These are phyloP conservation scores for Crematogaster levior DNA, from an alignment of 2,888 invertebrate genomes.

Conservation along the genomic window DNA sequence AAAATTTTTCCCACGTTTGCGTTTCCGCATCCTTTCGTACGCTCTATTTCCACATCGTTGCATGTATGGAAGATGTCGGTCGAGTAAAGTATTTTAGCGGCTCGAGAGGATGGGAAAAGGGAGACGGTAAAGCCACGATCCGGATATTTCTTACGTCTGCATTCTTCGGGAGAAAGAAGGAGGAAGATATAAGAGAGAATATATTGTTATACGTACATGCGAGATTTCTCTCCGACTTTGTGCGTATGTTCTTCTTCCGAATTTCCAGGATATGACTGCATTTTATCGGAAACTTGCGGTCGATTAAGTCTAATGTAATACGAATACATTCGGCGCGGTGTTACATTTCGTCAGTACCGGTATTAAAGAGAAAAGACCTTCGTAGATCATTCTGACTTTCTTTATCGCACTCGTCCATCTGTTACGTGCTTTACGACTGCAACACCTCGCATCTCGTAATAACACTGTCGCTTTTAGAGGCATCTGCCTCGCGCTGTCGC, in stretches of 20 bases:
- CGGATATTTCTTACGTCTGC: constrained; percentile 40
- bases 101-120: neutral
- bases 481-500: neutral
- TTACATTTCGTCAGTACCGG: neutral
- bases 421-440: constrained; percentile 7
- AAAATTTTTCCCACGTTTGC: neutral
- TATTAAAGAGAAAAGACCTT: constrained; percentile 2
- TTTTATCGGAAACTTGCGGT: constrained; percentile 18
- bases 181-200: neutral
- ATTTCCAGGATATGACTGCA: constrained; percentile 13
- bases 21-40: constrained; percentile 4
- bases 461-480: constrained; percentile 1
- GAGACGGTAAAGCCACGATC: constrained; percentile 23
- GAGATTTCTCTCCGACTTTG: constrained; percentile 16
- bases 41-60: constrained; percentile 30
- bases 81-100: constrained; percentile 34
- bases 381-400: neutral
- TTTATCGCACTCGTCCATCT: neutral
- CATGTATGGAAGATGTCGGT: constrained; percentile 9
- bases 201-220: constrained; percentile 9
- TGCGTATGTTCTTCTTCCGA: constrained; percentile 2
- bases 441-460: neutral
- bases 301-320: constrained; percentile 35
- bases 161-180: neutral
- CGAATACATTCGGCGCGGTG: neutral